A percentile compares a stretch with the other conserved stretches of the same genome.
Evolutionary conservation across 2,888 invertebrate species (phyloP).

Genomic region (Cosmopolites sordidus): DNA sequence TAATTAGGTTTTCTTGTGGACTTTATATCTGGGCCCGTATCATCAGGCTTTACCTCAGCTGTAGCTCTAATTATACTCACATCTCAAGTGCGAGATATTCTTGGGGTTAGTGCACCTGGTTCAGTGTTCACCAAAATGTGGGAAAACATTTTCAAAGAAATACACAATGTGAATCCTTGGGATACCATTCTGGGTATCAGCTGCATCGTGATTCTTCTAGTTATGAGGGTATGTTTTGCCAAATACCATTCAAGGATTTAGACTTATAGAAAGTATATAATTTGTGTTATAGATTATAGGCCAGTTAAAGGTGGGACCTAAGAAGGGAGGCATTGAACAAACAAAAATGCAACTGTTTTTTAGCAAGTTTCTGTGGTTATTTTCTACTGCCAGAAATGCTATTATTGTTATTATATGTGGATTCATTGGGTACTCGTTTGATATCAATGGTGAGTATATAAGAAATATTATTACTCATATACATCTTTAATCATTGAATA

Average conservation of each 20-base stretch:
- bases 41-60: conserved; percentile 87
- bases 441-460: conserved; percentile 44
- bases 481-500: no score
- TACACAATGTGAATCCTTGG: conserved; percentile 62
- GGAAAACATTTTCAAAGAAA: conserved; percentile 65
- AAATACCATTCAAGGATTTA: no score
- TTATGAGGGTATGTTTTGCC: conserved; percentile 65
- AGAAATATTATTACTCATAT: neutral
- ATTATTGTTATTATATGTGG: conserved; percentile 75
- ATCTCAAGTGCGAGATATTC: conserved; percentile 78
- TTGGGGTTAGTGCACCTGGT: conserved; percentile 69
- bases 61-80: conserved; percentile 84
- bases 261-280: no score
- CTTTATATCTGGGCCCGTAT: conserved; percentile 86
- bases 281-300: conserved; percentile 56
- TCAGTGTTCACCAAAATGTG: conserved; percentile 76
- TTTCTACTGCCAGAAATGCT: conserved; percentile 79
- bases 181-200: conserved; percentile 71
- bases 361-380: conserved; percentile 68
- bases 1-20: conserved; percentile 79
- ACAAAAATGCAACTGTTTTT: conserved; percentile 46
- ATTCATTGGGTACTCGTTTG: conserved; percentile 63
- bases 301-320: conserved; percentile 59
- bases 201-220: conserved; percentile 71
- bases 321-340: conserved; percentile 41